These are phyloP conservation scores for Chymomyza fuscimana DNA, from an alignment of 2,888 invertebrate genomes.

Conservation along the genomic window DNA sequence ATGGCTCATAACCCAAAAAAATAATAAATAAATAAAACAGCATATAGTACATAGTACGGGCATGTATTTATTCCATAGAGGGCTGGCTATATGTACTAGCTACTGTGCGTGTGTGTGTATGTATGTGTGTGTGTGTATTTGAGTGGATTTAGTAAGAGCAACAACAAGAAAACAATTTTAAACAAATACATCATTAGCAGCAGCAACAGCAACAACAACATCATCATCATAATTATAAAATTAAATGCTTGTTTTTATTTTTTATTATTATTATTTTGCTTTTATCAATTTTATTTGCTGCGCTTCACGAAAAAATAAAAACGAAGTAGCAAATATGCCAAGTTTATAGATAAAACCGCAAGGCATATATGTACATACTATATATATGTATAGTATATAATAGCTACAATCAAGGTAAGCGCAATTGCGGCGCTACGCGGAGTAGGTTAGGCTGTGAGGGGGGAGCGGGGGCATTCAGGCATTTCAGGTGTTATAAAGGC, in stretches of 20 bases:
- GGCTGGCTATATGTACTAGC: not conserved
- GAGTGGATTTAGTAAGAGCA: conserved; percentile 40
- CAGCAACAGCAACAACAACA: conserved; percentile 58
- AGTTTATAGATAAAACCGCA: conserved; percentile 50
- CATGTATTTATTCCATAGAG: no score
- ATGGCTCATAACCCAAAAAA: conserved; percentile 51
- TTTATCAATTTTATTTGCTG: conserved; percentile 19
- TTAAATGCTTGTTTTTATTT: conserved; percentile 59
- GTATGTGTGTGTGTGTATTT: conserved; percentile 26
- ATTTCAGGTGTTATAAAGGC: conserved; percentile 65
- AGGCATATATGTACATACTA: not conserved
- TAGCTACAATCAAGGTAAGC: not conserved
- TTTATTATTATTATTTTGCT: conserved; percentile 15
- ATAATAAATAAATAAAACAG: conserved; percentile 31
- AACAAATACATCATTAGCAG: conserved; percentile 55
- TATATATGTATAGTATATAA: not conserved
- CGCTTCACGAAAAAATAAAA: not conserved
- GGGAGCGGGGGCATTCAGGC: conserved; percentile 7
- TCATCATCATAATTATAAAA: conserved; percentile 66
- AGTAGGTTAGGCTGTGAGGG: not conserved
- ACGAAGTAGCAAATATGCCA: conserved; percentile 56
- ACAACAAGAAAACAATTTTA: conserved; percentile 40
- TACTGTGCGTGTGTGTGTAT: conserved; percentile 2
- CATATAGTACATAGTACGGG: not conserved
- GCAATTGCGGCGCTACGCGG: no score